These are phyloP conservation scores for Ooceraea biroi DNA, from an alignment of 1,140 invertebrate genomes.

Conservation along the genomic window DNA sequence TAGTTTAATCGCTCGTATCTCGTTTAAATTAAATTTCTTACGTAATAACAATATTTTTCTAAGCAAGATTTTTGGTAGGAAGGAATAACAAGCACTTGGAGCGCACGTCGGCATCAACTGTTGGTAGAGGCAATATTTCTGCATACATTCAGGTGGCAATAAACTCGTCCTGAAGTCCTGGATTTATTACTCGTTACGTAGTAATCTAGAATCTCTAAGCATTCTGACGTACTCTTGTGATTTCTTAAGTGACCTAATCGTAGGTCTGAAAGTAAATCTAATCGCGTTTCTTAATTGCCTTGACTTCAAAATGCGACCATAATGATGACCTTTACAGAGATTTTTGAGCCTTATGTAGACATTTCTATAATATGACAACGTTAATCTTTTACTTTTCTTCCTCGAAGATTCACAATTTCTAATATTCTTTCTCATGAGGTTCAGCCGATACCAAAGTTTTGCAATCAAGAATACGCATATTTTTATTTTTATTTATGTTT, in stretches of 20 bases:
- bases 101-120: conserved; percentile 38
- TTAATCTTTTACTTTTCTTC: conserved; percentile 20
- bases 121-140: conserved; percentile 34
- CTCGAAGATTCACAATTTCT: neutral
- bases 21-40: conserved; percentile 6
- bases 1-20: neutral
- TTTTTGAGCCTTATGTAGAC: conserved; percentile 2
- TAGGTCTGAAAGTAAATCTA: neutral
- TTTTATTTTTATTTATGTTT: conserved; percentile 41
- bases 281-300: conserved; percentile 37
- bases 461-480: neutral
- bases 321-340: neutral
- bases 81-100: conserved; percentile 13
- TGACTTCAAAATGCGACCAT: neutral
- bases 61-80: neutral
- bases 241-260: too few relatives aligned
- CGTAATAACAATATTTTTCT: conserved; percentile 1
- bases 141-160: neutral
- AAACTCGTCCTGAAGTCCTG: neutral
- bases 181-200: too few relatives aligned
- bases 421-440: neutral
- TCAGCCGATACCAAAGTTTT: neutral
- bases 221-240: neutral
- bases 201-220: conserved; percentile 21
- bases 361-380: conserved; percentile 7